Base-by-base conservation (phyloP, 2,888 invertebrate species). In the Gordius sp. region DNA sequence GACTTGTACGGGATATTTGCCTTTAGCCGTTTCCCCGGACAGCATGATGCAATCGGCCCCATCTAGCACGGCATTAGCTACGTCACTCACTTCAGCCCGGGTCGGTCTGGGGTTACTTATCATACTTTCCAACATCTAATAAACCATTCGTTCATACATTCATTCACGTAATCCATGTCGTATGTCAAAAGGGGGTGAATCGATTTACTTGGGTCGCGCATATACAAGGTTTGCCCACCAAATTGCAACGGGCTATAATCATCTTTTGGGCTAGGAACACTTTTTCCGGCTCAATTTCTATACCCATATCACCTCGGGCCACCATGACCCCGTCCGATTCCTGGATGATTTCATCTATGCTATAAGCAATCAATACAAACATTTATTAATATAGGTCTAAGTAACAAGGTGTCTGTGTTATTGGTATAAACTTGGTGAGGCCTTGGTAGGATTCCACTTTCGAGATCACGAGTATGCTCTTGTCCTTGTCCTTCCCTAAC, bases 11-110 rank as follows among this genome's bases (percentile, higher is more conserved):
- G 91, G 89, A 69, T 87, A 91, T 63, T 81, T 80, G 54, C 93
- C 93, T 75, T 93, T 93, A 59, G 93, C 93, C 0, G 93, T 93
- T 72, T 97, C 93, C n/a, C 91, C 93, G 1, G 87, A 87, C 68
- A 93, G 72, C 93, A 93, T 93, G 53, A 93, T 89, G 69, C 91
- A 91, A 69, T 93, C 91, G 2, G 89, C 89, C 2, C 91, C 91
- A 71, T 93, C 91, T 52, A 93, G 72, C 63, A 97, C 80, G 1
- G 93, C 93, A 71, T 97, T 93, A 60, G 93, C 93, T 0, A 93
- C 93, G 71, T 91, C 91, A 0, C 86, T 85, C 33, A 82, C 80
- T 72, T 93, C 93, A 1, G 93, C 91, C 65, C 91, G 77, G 0
- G 93, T 93, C 1, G 91, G 82, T 1, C 91, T 77, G 1, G 93